phyloP scores from a whole-genome alignment of 2,797 vertebrate genomes.

The Pseudotriccus pelzelni region DNA sequence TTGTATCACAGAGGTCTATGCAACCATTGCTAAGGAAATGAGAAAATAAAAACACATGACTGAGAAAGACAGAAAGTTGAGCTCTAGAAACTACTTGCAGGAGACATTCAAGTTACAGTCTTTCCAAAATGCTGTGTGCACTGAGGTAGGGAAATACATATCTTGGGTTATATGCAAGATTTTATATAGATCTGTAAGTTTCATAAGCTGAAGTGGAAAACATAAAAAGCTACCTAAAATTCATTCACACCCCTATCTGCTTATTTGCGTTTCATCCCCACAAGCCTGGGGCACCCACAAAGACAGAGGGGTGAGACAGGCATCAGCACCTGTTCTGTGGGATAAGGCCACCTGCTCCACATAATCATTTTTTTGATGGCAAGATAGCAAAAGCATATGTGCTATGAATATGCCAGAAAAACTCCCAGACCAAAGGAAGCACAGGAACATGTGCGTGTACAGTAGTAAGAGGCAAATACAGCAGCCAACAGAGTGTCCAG shows the following conservation, averaged over 20 bases:
- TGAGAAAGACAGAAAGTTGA: background rate
- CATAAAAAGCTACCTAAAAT: background rate
- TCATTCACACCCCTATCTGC: background rate
- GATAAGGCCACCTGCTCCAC: background rate
- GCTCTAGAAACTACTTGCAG: background rate
- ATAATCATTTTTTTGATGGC: background rate
- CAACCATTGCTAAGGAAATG: background rate
- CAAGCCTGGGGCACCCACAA: background rate
- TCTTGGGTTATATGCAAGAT: background rate
- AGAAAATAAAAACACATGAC: background rate
- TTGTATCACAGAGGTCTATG: background rate
- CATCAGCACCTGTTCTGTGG: background rate
- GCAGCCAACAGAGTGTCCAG: background rate
- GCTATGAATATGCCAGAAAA: background rate
- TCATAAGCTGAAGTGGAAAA: background rate
- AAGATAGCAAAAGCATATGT: background rate
- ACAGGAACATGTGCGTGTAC: accelerated
- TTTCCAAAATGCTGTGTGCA: background rate
- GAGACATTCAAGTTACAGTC: background rate
- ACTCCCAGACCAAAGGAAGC: background rate
- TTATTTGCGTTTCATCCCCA: background rate
- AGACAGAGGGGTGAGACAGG: background rate
- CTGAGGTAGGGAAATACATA: background rate
- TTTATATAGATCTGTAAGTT: background rate
- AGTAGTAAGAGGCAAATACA: background rate